A percentile compares a stretch with the other conserved stretches of the same genome.
Evolutionary conservation across 2,797 vertebrate species (phyloP).

Genomic region (Acridotheres tristis): DNA sequence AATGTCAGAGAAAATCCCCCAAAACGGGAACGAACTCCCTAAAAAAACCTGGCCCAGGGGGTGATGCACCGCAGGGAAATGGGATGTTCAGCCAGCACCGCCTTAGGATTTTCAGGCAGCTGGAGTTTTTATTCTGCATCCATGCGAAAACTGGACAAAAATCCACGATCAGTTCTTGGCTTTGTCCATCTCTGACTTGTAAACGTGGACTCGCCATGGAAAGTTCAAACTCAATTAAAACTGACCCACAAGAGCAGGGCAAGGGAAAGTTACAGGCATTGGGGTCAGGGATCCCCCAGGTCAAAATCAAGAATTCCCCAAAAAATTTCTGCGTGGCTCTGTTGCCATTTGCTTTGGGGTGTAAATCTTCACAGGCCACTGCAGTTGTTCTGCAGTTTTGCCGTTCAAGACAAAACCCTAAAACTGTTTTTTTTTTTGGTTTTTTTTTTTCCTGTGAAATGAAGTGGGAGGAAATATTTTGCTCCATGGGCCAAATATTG

Average conservation of each 20-base stretch:
- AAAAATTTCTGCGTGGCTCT: rapidly evolving
- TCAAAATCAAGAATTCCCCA: not conserved
- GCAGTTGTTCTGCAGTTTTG: not conserved
- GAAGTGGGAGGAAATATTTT: not conserved
- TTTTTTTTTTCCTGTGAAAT: rapidly evolving
- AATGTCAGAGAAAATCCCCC: not conserved
- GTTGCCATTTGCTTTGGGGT: rapidly evolving
- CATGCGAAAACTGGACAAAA: not conserved
- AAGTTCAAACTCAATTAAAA: not conserved
- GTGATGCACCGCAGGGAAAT: rapidly evolving
- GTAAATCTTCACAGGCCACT: not conserved
- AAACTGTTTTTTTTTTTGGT: rapidly evolving
- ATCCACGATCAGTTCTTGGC: rapidly evolving
- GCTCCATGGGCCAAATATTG: not conserved
- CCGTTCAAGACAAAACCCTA: not conserved
- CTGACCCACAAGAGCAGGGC: not conserved
- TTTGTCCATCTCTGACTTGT: not conserved
- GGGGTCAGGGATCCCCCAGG: not conserved
- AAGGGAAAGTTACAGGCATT: rapidly evolving
- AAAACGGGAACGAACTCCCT: rapidly evolving
- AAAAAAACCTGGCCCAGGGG: not conserved
- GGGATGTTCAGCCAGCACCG: rapidly evolving
- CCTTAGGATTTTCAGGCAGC: not conserved
- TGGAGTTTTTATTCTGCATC: rapidly evolving
- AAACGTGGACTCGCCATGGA: rapidly evolving